phyloP scores from a whole-genome alignment of 2,113 vertebrate species.

The Orthonyx spaldingii region DNA sequence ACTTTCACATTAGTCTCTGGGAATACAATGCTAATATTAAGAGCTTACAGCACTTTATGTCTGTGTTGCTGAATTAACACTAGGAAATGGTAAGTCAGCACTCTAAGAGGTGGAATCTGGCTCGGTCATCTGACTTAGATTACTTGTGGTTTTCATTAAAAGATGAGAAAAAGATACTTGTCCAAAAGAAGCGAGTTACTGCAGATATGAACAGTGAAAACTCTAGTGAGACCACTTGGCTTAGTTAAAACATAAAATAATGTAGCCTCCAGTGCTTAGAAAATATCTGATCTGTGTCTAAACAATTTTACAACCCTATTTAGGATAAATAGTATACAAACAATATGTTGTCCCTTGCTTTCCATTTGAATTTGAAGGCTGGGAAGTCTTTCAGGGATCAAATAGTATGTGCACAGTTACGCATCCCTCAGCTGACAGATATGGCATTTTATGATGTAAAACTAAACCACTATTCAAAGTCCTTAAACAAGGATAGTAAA shows the following conservation, averaged over 20 bases:
- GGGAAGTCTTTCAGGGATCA: neutral
- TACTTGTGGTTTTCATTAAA: neutral
- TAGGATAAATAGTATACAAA: neutral
- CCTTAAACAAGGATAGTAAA: neutral
- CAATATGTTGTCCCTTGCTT: neutral
- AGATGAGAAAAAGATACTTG: neutral
- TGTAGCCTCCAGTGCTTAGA: neutral
- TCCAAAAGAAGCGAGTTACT: neutral
- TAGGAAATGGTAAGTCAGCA: neutral
- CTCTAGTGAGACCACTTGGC: neutral
- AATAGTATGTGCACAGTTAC: neutral
- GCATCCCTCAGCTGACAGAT: neutral
- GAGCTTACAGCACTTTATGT: neutral
- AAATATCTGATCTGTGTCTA: neutral
- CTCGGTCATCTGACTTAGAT: neutral
- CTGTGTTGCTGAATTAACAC: neutral
- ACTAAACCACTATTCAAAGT: conserved; percentile 1
- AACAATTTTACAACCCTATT: neutral
- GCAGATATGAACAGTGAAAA: neutral
- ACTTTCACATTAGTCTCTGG: neutral
- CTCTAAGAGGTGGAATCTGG: neutral
- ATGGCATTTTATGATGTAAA: neutral
- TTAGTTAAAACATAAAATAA: neutral
- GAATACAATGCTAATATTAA: neutral
- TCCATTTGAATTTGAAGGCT: neutral